These are phyloP conservation scores for Phyto melanocephala DNA, from an alignment of 2,888 invertebrate species.

Conservation along the genomic window DNA sequence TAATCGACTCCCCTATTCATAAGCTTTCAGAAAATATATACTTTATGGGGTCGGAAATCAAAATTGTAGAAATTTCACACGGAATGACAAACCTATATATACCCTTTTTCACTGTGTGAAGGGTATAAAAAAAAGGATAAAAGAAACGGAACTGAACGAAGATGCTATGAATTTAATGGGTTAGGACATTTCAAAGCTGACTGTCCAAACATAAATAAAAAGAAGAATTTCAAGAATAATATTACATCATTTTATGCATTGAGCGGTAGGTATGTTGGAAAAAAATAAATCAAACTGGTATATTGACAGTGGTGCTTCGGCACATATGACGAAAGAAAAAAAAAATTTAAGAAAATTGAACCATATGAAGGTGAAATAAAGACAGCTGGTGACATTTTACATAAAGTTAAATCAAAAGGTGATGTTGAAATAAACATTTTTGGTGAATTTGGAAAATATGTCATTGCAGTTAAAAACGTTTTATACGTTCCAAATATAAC, in stretches of 20 bases:
- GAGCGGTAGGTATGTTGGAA: background rate
- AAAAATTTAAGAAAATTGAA: background rate
- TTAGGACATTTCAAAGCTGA: constrained; percentile 30
- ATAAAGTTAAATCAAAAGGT: too few relatives aligned
- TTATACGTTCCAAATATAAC: too few relatives aligned
- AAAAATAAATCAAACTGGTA: background rate
- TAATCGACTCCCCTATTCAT: too few relatives aligned
- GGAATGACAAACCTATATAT: too few relatives aligned
- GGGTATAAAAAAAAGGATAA: constrained; percentile 8
- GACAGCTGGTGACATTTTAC: background rate
- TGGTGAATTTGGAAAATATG: too few relatives aligned
- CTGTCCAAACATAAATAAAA: background rate
- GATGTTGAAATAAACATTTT: too few relatives aligned
- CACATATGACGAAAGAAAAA: background rate
- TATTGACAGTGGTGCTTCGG: constrained; percentile 12
- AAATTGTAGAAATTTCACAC: too few relatives aligned
- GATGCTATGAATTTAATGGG: constrained; percentile 17
- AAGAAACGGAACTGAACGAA: constrained; percentile 1
- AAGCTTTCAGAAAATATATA: too few relatives aligned
- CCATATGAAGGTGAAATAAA: background rate
- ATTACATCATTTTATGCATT: constrained; percentile 19
- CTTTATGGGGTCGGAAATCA: too few relatives aligned
- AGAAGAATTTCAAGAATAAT: background rate
- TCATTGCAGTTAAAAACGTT: too few relatives aligned
- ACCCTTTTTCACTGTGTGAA: too few relatives aligned